Evolutionary conservation across 2,797 vertebrate species (phyloP).

Genomic region (Sebastes taczanowskii): DNA sequence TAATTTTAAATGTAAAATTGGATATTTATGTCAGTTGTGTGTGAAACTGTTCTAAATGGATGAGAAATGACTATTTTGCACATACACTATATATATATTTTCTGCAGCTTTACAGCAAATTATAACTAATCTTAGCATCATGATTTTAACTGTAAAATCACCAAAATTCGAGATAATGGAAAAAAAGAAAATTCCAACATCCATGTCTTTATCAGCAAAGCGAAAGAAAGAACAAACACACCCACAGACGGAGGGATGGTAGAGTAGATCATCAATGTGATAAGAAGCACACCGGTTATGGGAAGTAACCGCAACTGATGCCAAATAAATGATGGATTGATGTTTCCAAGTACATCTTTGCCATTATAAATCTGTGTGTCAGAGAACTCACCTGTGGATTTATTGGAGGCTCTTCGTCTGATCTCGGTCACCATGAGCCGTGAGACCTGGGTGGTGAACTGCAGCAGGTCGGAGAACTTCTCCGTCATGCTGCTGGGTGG

Average conservation of each 20-base stretch:
- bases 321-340: not conserved
- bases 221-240: not conserved
- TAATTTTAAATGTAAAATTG: not conserved
- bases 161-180: not conserved
- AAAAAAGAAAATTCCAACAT: not conserved
- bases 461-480: slow-evolving; percentile 97
- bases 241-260: too few relatives aligned
- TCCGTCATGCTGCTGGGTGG: slow-evolving; percentile 96
- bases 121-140: not conserved
- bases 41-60: not conserved
- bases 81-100: not conserved
- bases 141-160: not conserved
- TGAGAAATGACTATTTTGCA: not conserved
- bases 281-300: not conserved
- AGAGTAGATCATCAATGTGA: not conserved
- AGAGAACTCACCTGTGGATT: slow-evolving; percentile 93
- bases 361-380: not conserved
- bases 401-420: slow-evolving; percentile 95
- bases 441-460: slow-evolving; percentile 99
- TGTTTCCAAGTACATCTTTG: not conserved
- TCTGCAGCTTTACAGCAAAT: not conserved
- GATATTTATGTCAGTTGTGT: not conserved
- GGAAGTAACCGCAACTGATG: not conserved
- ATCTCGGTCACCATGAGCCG: slow-evolving; percentile 99
- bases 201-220: not conserved